Evolutionary conservation across 1,140 invertebrate genomes (phyloP).

Genomic region (Oreohelix idahoensis): DNA sequence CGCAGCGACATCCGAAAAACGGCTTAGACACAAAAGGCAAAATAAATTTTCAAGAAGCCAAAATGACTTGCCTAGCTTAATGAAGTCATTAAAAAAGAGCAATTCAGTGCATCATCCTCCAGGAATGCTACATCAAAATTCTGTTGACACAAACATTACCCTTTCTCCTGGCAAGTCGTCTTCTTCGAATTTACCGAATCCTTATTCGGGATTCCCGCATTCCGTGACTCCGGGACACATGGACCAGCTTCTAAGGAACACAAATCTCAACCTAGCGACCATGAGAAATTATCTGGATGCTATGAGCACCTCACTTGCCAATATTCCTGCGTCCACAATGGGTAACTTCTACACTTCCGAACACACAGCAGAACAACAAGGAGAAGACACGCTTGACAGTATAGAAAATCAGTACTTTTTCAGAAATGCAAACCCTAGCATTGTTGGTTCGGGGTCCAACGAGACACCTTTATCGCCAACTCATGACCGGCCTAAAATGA

Average conservation of each 20-base stretch:
- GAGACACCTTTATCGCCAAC: not conserved
- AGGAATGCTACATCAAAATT: not conserved
- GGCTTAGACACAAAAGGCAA: too few species aligned
- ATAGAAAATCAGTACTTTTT: constrained; percentile 26
- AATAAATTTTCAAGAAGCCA: too few species aligned
- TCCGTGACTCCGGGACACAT: constrained; percentile 7
- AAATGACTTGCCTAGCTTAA: too few species aligned
- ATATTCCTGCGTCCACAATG: not conserved
- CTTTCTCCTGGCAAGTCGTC: not conserved
- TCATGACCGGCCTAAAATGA: not conserved
- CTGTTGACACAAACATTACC: not conserved
- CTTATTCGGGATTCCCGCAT: constrained; percentile 16
- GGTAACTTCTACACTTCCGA: not conserved
- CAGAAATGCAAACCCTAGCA: constrained; percentile 1
- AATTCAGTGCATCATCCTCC: not conserved
- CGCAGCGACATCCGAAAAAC: too few species aligned
- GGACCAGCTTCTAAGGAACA: constrained; percentile 22
- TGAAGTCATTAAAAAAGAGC: too few species aligned
- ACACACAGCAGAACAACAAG: not conserved
- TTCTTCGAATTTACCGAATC: not conserved
- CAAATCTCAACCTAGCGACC: constrained; percentile 3
- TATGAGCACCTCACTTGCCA: constrained; percentile 23
- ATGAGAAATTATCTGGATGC: constrained; percentile 29
- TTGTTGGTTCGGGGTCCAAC: not conserved
- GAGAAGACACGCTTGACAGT: constrained; percentile 5